A percentile compares a stretch with the other conserved stretches of the same genome.
Evolutionary conservation across 2,797 vertebrate genomes (phyloP).

Genomic region (Cossypha dichroa): DNA sequence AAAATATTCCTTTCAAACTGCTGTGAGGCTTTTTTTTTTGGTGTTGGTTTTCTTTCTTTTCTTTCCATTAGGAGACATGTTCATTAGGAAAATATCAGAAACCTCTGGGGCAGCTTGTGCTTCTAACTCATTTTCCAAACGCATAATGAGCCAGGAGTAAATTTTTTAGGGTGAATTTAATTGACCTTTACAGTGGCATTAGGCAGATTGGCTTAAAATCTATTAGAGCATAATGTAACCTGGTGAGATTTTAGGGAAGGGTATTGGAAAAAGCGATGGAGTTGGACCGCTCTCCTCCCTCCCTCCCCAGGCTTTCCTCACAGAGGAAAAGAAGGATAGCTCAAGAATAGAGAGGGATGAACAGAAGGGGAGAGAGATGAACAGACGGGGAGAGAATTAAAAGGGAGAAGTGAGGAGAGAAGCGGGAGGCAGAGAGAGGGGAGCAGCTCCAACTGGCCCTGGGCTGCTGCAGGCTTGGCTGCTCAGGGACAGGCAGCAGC

Average conservation of each 20-base stretch:
- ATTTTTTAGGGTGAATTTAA: slow-evolving; percentile 85
- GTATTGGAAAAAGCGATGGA: slow-evolving; percentile 65
- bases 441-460: background rate
- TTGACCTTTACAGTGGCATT: slow-evolving; percentile 83
- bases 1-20: background rate
- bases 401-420: background rate
- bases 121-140: slow-evolving; percentile 82
- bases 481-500: background rate
- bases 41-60: background rate
- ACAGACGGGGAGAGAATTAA: slow-evolving; percentile 45
- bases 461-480: background rate
- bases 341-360: slow-evolving; percentile 55
- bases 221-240: slow-evolving; percentile 77
- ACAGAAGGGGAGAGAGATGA: slow-evolving; percentile 49
- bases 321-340: slow-evolving; percentile 43
- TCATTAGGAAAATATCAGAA: slow-evolving; percentile 81
- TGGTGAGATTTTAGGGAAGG: slow-evolving; percentile 74
- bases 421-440: background rate
- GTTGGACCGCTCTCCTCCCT: background rate
- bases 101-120: slow-evolving; percentile 78
- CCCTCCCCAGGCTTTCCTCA: slow-evolving; percentile 10
- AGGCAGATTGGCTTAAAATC: slow-evolving; percentile 80
- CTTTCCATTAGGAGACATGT: slow-evolving; percentile 64
- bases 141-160: slow-evolving; percentile 81
- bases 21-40: accelerated